Evolutionary conservation across 1,140 invertebrate species (phyloP).

Genomic region (Bilobella aurantiaca): DNA sequence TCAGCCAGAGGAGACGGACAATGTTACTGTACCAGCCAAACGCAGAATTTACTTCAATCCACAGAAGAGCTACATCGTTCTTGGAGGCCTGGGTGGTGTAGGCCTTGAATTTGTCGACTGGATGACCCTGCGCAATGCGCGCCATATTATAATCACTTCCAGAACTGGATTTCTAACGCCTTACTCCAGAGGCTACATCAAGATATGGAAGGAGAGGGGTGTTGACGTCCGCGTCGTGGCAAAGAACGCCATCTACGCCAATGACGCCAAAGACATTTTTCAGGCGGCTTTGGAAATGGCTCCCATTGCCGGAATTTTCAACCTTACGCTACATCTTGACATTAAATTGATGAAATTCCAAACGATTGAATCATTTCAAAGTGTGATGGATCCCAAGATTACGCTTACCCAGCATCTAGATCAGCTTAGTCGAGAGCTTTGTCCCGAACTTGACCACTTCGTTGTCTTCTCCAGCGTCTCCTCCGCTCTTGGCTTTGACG

Average conservation of each 20-base stretch:
- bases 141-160: slow-evolving; percentile 72
- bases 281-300: slow-evolving; percentile 46
- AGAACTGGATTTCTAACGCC: slow-evolving; percentile 74
- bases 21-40: neutral
- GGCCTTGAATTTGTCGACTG: slow-evolving; percentile 81
- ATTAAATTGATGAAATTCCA: slow-evolving; percentile 51
- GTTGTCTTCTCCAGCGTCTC: slow-evolving; percentile 50
- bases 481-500: slow-evolving; percentile 50
- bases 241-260: neutral
- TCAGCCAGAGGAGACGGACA: slow-evolving; percentile 35
- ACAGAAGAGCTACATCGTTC: slow-evolving; percentile 41
- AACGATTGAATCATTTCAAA: slow-evolving; percentile 38
- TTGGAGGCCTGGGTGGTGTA: slow-evolving; percentile 50
- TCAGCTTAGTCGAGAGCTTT: slow-evolving; percentile 40
- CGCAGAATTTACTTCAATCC: slow-evolving; percentile 37
- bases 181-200: slow-evolving; percentile 73
- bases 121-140: slow-evolving; percentile 74
- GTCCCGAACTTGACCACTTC: slow-evolving; percentile 42
- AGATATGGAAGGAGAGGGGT: slow-evolving; percentile 60
- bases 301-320: slow-evolving; percentile 50
- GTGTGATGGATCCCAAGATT: slow-evolving; percentile 66
- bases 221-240: slow-evolving; percentile 57
- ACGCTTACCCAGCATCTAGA: slow-evolving; percentile 56
- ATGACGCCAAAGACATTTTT: slow-evolving; percentile 43
- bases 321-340: slow-evolving; percentile 48